phyloP scores from a whole-genome alignment of 1,140 invertebrate genomes.

The Bombus superbus region DNA sequence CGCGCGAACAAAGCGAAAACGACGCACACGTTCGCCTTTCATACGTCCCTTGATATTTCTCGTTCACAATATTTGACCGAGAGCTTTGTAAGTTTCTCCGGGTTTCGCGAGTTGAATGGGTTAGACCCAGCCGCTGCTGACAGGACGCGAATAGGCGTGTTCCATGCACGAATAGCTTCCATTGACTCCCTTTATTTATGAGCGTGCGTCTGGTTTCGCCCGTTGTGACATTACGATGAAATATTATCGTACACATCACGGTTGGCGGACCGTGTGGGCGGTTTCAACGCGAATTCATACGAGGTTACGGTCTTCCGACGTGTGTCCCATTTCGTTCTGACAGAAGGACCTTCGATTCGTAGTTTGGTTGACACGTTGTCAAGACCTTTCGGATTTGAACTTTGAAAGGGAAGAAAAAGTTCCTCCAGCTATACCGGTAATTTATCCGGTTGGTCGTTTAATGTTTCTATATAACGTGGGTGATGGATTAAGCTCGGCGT shows the following conservation, averaged over 20 bases:
- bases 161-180: conserved; percentile 18
- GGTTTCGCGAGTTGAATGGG: background rate
- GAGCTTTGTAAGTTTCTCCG: background rate
- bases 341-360: conserved; percentile 30
- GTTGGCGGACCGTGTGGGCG: conserved; percentile 32
- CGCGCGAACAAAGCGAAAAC: background rate
- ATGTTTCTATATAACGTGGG: too few species aligned
- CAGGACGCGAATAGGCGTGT: conserved; percentile 36
- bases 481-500: too few species aligned
- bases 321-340: conserved; percentile 40
- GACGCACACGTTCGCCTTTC: background rate
- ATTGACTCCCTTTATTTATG: conserved; percentile 50
- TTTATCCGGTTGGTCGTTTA: too few species aligned
- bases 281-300: conserved; percentile 42
- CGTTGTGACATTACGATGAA: conserved; percentile 58
- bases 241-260: conserved; percentile 30
- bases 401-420: background rate
- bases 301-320: conserved; percentile 39
- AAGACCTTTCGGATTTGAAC: background rate
- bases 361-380: background rate
- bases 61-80: background rate
- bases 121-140: conserved; percentile 19
- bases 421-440: background rate
- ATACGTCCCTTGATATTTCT: background rate
- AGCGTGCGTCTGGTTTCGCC: conserved; percentile 40